Evolutionary conservation across 23 tunicate species (phyloP).

Genomic region (Oikopleura albicans): DNA sequence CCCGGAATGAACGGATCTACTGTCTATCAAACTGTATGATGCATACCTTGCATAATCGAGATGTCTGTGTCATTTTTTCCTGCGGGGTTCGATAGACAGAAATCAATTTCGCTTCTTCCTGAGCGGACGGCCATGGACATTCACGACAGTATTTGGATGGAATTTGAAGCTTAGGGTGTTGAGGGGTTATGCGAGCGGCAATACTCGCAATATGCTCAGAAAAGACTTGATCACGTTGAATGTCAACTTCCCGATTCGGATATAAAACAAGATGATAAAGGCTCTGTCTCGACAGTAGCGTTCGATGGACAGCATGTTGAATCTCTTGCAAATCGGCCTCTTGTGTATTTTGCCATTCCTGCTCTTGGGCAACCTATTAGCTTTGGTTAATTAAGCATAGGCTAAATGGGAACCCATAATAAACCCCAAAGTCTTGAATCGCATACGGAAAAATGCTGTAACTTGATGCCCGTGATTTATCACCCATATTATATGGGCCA

Average conservation of each 20-base stretch:
- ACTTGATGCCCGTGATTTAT: too few relatives aligned
- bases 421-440: too few relatives aligned
- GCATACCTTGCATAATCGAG: not conserved
- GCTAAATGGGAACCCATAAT: too few relatives aligned
- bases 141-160: constrained; percentile 46
- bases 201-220: constrained; percentile 46
- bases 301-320: constrained; percentile 38
- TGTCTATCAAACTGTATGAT: too few relatives aligned
- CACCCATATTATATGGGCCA: too few relatives aligned
- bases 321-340: constrained; percentile 42
- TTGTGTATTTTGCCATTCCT: not conserved
- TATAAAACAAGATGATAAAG: constrained; percentile 50
- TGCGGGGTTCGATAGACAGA: constrained; percentile 58
- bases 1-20: too few relatives aligned
- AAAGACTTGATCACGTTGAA: constrained; percentile 34
- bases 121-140: constrained; percentile 94
- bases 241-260: constrained; percentile 72
- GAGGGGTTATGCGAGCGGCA: constrained; percentile 40
- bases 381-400: too few relatives aligned
- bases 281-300: constrained; percentile 25
- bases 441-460: too few relatives aligned
- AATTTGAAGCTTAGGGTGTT: constrained; percentile 51
- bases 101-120: constrained; percentile 46
- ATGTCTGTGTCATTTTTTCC: constrained; percentile 31
- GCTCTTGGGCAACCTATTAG: not conserved